A percentile compares a stretch with the other conserved stretches of the same genome.
These are phyloP conservation scores for Eristalis intricaria DNA, from an alignment of 2,888 invertebrate genomes.

Conservation along the genomic window DNA sequence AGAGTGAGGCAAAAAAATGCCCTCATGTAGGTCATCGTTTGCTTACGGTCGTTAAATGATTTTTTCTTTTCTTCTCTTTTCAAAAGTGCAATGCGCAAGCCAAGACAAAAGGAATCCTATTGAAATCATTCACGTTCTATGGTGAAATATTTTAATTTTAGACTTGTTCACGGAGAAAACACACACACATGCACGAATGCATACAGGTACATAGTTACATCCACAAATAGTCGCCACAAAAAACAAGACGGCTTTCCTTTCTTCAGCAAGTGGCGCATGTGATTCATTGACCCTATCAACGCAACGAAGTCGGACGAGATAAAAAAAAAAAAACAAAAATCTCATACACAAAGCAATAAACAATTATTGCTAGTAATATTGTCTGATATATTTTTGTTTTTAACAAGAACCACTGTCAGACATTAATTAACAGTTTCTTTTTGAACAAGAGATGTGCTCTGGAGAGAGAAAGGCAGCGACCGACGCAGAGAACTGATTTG, in stretches of 20 bases:
- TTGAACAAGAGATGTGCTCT: background rate
- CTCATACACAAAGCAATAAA: background rate
- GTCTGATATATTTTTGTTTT: background rate
- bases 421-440: background rate
- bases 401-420: background rate
- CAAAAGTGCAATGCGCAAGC: conserved; percentile 1
- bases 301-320: background rate
- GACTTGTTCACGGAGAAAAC: conserved; percentile 15
- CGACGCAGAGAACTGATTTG: background rate
- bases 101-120: conserved; percentile 17
- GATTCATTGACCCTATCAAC: conserved; percentile 44
- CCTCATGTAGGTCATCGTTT: conserved; percentile 21
- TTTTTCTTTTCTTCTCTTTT: background rate
- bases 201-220: too few relatives aligned
- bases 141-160: conserved; percentile 45
- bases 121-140: conserved; percentile 6
- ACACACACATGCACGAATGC: background rate
- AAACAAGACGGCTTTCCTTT: conserved; percentile 34
- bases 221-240: background rate
- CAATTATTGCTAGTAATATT: background rate
- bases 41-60: background rate
- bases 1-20: background rate
- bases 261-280: background rate
- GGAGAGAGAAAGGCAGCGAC: background rate
- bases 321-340: conserved; percentile 19